A percentile compares a stretch with the other conserved stretches of the same genome.
phyloP scores from a whole-genome alignment of 2,797 vertebrate species.

The Phyllotis vaccarum region DNA sequence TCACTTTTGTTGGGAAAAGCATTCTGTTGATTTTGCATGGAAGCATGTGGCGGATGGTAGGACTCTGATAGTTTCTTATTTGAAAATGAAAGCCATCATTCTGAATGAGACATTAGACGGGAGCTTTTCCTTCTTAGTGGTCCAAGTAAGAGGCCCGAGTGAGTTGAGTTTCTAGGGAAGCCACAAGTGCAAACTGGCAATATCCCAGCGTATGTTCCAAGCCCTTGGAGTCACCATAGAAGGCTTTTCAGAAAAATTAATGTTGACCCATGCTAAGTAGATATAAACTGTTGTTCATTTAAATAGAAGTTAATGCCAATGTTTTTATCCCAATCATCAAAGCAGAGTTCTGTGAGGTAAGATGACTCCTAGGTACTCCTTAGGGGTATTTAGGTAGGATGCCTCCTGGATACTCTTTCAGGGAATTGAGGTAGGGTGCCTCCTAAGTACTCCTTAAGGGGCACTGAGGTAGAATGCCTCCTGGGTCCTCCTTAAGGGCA shows the following conservation, averaged over 20 bases:
- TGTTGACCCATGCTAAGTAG: background rate
- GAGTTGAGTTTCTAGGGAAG: background rate
- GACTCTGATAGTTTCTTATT: background rate
- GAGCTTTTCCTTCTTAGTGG: background rate
- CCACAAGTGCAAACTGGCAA: background rate
- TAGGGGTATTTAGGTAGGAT: background rate
- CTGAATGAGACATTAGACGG: background rate
- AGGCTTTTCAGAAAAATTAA: background rate
- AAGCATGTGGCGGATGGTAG: background rate
- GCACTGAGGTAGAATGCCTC: no score
- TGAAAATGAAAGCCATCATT: background rate
- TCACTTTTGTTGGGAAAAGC: background rate
- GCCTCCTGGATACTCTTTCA: background rate
- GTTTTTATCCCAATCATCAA: background rate
- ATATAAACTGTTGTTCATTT: background rate
- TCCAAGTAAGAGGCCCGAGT: background rate
- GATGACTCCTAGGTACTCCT: no score
- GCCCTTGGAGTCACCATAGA: background rate
- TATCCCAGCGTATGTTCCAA: background rate
- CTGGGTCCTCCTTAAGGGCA: no score
- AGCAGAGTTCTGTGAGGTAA: background rate
- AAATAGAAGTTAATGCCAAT: slow-evolving; percentile 30
- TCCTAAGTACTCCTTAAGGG: no score
- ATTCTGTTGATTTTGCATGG: fast-evolving
- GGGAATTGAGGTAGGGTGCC: no score